Evolutionary conservation across 2,888 invertebrate species (phyloP).

Genomic region (Clostera curtula): DNA sequence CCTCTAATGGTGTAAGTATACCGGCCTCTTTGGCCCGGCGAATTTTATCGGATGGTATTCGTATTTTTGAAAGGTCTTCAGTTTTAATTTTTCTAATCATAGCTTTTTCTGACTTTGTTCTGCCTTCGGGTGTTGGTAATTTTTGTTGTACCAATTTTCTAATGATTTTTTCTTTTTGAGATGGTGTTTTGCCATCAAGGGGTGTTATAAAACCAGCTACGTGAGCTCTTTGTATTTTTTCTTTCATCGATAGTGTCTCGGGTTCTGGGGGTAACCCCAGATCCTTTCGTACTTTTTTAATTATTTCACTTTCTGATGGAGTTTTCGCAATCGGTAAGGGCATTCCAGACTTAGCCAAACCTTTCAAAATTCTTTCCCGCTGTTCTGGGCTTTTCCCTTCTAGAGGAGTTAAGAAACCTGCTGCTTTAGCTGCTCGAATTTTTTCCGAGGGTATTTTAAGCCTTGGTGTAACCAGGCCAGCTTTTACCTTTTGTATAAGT

Average conservation of each 20-base stretch:
- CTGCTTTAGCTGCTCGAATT: slow-evolving; percentile 4
- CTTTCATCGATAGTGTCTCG: slow-evolving; percentile 8
- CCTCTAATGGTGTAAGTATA: slow-evolving; percentile 14
- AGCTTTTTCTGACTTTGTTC: slow-evolving; percentile 25
- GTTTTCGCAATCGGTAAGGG: slow-evolving; percentile 12
- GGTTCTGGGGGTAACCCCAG: slow-evolving; percentile 14
- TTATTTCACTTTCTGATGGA: slow-evolving; percentile 4
- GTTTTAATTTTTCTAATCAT: slow-evolving; percentile 21
- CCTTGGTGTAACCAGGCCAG: slow-evolving; percentile 5
- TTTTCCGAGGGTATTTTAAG: slow-evolving; percentile 13
- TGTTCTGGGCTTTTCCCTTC: slow-evolving; percentile 19
- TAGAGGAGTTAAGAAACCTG: slow-evolving; percentile 6
- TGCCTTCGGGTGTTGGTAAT: slow-evolving; percentile 22
- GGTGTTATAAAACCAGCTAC: slow-evolving; percentile 19
- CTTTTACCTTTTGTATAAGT: slow-evolving; percentile 21
- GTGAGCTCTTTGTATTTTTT: slow-evolving; percentile 16
- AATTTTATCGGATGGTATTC: slow-evolving; percentile 4
- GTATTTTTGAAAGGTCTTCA: neutral
- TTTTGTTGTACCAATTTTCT: slow-evolving; percentile 16
- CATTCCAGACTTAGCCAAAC: slow-evolving; percentile 13
- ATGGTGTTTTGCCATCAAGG: slow-evolving; percentile 22
- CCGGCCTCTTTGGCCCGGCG: slow-evolving; percentile 17
- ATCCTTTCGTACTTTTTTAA: slow-evolving; percentile 5
- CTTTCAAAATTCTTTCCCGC: slow-evolving; percentile 22
- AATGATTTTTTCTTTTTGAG: slow-evolving; percentile 24